phyloP scores from a whole-genome alignment of 2,113 vertebrate genomes.

The Archocentrus centrarchus region DNA sequence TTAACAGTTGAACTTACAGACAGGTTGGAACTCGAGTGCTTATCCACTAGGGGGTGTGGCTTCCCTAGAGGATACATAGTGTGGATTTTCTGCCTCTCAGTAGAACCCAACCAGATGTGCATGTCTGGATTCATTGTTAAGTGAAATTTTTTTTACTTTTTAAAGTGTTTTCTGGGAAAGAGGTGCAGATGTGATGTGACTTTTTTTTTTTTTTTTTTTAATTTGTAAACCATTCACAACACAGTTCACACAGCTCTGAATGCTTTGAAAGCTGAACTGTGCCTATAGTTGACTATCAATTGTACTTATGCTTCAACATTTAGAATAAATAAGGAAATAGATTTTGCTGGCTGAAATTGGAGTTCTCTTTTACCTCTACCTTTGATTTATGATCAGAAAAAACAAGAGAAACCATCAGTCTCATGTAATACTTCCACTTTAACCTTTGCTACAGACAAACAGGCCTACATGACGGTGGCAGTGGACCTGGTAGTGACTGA shows the following conservation, averaged over 20 bases:
- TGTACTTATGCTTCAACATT: background rate
- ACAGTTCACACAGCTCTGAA: background rate
- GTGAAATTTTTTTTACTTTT: rapidly evolving
- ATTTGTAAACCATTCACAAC: background rate
- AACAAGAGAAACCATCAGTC: background rate
- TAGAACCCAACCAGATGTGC: background rate
- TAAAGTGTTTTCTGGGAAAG: background rate
- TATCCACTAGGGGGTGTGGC: constrained; percentile 52
- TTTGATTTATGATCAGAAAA: background rate
- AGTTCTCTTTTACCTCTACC: background rate
- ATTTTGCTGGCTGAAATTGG: background rate
- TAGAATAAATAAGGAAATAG: background rate
- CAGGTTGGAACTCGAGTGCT: background rate
- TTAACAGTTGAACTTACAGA: background rate
- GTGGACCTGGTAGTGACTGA: constrained; percentile 97
- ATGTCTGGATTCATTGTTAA: background rate
- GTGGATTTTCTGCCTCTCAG: background rate
- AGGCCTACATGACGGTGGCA: constrained; percentile 94
- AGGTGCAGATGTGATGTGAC: rapidly evolving
- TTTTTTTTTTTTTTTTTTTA: background rate
- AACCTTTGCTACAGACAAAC: constrained; percentile 85
- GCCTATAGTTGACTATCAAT: background rate
- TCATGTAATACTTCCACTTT: background rate
- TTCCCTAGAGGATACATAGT: constrained; percentile 7
- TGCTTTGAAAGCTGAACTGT: background rate